A percentile compares a stretch with the other conserved stretches of the same genome.
Evolutionary conservation across 2,888 invertebrate species (phyloP).

Genomic region (Habrosyne pyritoides): DNA sequence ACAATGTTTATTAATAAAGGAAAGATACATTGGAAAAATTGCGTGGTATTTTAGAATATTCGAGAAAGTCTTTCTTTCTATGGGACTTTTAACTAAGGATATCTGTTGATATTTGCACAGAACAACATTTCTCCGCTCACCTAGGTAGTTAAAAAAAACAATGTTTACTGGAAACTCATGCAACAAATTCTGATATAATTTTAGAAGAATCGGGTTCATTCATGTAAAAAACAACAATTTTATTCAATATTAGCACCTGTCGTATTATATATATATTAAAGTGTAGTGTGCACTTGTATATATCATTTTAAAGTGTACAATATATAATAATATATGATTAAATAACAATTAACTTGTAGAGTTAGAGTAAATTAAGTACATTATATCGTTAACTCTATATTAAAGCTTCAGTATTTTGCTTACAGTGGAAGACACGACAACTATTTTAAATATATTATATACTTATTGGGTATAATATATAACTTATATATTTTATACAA

Average conservation of each 20-base stretch:
- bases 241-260: conserved; percentile 44
- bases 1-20: no score
- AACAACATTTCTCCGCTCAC: no score
- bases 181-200: not conserved
- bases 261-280: no score
- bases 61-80: no score
- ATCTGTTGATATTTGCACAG: no score
- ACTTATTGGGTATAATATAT: conserved; percentile 21
- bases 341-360: not conserved
- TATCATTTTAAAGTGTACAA: not conserved
- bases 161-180: not conserved
- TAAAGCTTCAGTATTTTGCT: conserved; percentile 72
- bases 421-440: conserved; percentile 65
- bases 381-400: conserved; percentile 58
- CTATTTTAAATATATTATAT: conserved; percentile 32
- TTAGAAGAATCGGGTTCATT: not conserved
- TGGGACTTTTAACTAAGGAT: no score
- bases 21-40: no score
- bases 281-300: conserved; percentile 13
- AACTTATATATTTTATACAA: conserved; percentile 22
- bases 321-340: not conserved
- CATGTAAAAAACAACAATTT: not conserved
- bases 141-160: no score
- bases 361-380: not conserved
- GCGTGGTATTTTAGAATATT: no score